phyloP scores from a whole-genome alignment of 2,888 invertebrate species.

The Linnaemya vulpina region DNA sequence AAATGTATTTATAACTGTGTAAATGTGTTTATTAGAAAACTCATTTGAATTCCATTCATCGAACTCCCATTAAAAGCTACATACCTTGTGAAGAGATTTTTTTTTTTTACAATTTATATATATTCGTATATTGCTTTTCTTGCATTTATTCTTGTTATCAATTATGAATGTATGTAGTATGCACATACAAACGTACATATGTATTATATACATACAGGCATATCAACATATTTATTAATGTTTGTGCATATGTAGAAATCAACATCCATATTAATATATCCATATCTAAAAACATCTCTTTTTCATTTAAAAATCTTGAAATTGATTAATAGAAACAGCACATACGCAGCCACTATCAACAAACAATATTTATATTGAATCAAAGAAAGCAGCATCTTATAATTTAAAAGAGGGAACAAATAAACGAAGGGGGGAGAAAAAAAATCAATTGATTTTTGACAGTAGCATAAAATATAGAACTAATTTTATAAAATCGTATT shows the following conservation, averaged over 20 bases:
- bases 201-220: not conserved
- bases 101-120: too few species aligned
- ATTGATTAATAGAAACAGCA: constrained; percentile 44
- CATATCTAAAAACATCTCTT: not conserved
- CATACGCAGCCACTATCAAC: constrained; percentile 20
- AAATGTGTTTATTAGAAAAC: not conserved
- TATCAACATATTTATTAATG: not conserved
- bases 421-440: constrained; percentile 11
- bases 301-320: constrained; percentile 49
- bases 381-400: constrained; percentile 48
- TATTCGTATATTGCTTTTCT: too few species aligned
- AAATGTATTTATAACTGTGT: not conserved
- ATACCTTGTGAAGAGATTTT: too few species aligned
- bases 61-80: constrained; percentile 1
- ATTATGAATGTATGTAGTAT: not conserved
- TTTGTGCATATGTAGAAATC: not conserved
- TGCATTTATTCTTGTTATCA: not conserved
- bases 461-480: constrained; percentile 49
- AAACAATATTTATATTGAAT: constrained; percentile 42
- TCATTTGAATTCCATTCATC: constrained; percentile 4
- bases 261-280: not conserved
- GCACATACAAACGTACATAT: too few species aligned
- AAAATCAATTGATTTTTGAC: constrained; percentile 61
- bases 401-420: constrained; percentile 1
- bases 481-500: constrained; percentile 30